These are phyloP conservation scores for Ormia ochracea DNA, from an alignment of 2,888 invertebrate species.

Conservation along the genomic window DNA sequence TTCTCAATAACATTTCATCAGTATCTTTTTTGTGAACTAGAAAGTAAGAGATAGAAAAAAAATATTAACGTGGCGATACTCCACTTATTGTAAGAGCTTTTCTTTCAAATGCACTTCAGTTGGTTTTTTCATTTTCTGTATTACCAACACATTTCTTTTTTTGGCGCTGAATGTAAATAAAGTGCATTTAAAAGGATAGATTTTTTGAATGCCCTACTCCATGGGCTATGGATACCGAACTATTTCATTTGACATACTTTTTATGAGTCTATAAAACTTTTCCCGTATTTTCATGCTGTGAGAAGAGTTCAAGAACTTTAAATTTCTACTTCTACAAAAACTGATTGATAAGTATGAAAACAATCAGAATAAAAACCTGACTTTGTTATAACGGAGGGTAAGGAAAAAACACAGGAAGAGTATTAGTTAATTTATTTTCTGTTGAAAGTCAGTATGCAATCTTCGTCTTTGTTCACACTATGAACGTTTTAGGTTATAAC, in stretches of 20 bases:
- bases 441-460: no score
- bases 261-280: no score
- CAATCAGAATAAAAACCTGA: no score
- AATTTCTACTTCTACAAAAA: no score
- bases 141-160: background rate
- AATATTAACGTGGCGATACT: background rate
- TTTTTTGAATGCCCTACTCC: background rate
- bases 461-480: no score
- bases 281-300: no score
- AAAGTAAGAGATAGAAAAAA: background rate
- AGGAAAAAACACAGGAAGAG: no score
- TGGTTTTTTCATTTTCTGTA: background rate
- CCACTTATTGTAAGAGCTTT: slow-evolving; percentile 33
- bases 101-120: slow-evolving; percentile 4
- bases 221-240: background rate
- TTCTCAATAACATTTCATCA: slow-evolving; percentile 71
- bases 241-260: background rate
- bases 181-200: slow-evolving; percentile 23
- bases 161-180: slow-evolving; percentile 29
- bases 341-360: no score
- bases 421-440: no score
- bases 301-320: no score
- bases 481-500: no score
- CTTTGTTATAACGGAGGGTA: no score
- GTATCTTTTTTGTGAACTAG: slow-evolving; percentile 48